Conservation (phyloP, 1,140 invertebrate genomes). For the Mya arenaria region DNA sequence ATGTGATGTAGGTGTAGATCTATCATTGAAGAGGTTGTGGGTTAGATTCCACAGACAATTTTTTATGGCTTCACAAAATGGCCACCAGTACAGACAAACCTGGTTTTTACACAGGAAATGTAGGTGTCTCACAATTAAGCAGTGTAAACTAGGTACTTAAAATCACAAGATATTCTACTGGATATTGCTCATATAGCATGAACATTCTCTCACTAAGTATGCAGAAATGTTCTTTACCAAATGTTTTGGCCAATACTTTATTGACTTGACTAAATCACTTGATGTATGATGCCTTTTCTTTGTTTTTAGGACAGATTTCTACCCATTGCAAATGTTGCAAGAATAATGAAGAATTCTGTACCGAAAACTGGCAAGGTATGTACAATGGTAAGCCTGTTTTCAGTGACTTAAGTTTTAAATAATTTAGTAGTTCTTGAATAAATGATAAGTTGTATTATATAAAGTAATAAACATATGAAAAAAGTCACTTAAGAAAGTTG, state of each 20-base stretch:
- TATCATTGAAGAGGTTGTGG: too few relatives aligned
- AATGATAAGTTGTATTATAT: too few relatives aligned
- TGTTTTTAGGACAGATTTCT: slow-evolving; percentile 93
- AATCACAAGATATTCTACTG: neutral
- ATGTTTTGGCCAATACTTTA: neutral
- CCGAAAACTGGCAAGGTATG: slow-evolving; percentile 97
- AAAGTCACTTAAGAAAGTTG: too few relatives aligned
- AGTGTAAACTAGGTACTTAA: neutral
- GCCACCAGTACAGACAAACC: too few relatives aligned
- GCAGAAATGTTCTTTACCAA: neutral
- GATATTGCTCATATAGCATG: neutral
- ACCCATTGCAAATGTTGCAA: slow-evolving; percentile 98
- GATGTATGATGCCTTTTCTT: slow-evolving; percentile 26
- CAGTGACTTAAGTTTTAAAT: too few relatives aligned
- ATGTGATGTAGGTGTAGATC: too few relatives aligned
- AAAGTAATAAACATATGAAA: too few relatives aligned
- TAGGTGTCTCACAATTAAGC: neutral
- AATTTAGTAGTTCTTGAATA: too few relatives aligned
- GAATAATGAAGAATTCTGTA: slow-evolving; percentile 99
- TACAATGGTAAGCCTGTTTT: too few relatives aligned
- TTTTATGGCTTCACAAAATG: too few relatives aligned
- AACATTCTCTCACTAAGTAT: neutral
- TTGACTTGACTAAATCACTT: neutral
- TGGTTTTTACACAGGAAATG: too few relatives aligned
- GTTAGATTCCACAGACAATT: too few relatives aligned